Evolutionary conservation across 2,113 vertebrate species (phyloP), one percentile per base, ranked within the genome.

Genomic region (Taurulus bubalis): DNA sequence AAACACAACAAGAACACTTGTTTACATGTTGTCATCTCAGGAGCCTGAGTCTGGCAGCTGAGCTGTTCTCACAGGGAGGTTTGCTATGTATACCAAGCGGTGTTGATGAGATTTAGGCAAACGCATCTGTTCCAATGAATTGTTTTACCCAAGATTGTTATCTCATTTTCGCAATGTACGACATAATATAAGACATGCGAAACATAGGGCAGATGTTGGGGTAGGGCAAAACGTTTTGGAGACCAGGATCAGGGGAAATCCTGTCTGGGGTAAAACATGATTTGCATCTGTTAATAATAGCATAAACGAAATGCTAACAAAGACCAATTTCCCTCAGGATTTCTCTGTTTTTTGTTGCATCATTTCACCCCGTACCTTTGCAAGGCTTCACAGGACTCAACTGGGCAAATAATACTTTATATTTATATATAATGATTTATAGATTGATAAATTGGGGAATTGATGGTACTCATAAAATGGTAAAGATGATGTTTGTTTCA

Each of bases 101-200:
- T 73, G 74, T 59, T 67, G 30, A 87, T 80, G 76, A 79, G 51
- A 63, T 16, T 59, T 30, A 8, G 49, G 36, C 64, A 55, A 45
- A 24, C 10, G 12, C 78, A 86, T 85, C 65, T 87, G 65, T 59
- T 82, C 70, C 30, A 70, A 59, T 32, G 22, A 55, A 53, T 79
- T 60, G 18, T 75, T 80, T 75, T 66, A n/a, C 64, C 30, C 38
- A 45, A 75, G n/a, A 81, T 10, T 67, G 3, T 76, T 34, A 68
- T 59, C 26, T 60, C 20, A 20, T 56, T 56, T 56, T 76, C 36
- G 76, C n/a, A 63, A 26, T 70, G 49, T 63, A 22, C 67, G 12
- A 47, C 15, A 69, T 49, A 24, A 51, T 74, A 36, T 9, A 24
- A 56, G 68, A 38, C 8, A 68, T 55, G 34, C 34, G 15, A 69